Percentiles rank a stretch among this genome's conserved stretches.
phyloP scores from a whole-genome alignment of 2,113 vertebrate species.

The Elephantulus edwardii region DNA sequence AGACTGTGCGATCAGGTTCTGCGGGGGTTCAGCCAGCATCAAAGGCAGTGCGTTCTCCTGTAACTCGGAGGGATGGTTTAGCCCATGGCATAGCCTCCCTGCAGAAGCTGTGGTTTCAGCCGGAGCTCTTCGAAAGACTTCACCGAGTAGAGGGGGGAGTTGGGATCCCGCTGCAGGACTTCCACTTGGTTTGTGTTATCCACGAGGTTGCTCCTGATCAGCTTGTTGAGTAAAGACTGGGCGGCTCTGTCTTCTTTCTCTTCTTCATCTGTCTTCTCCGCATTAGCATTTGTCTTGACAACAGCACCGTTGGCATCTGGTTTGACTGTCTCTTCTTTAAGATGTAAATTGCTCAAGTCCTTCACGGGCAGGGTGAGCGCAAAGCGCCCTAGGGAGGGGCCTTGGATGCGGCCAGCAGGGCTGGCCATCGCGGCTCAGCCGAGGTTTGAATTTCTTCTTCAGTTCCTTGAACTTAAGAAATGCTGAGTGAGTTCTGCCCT shows the following conservation, averaged over 20 bases:
- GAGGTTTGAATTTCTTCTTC: no score
- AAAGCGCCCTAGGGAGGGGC: no score
- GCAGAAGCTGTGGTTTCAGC: slow-evolving; percentile 87
- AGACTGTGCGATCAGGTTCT: no score
- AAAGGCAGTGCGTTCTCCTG: slow-evolving; percentile 88
- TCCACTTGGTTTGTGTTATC: slow-evolving; percentile 76
- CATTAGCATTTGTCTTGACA: neutral
- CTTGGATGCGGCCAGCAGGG: no score
- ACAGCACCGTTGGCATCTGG: slow-evolving; percentile 83
- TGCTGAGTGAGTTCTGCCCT: no score
- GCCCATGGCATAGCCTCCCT: slow-evolving; percentile 87
- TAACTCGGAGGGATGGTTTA: slow-evolving; percentile 90
- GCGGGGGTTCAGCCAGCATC: slow-evolving; percentile 90
- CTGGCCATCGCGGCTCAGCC: no score
- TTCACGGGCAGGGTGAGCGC: no score
- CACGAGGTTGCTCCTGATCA: no score
- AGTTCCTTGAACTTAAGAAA: no score
- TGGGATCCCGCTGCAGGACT: slow-evolving; percentile 88
- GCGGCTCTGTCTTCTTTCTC: no score
- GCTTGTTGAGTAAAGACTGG: no score
- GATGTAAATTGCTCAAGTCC: slow-evolving; percentile 80
- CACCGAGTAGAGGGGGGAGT: slow-evolving; percentile 88
- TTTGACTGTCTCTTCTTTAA: slow-evolving; percentile 83
- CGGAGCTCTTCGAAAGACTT: slow-evolving; percentile 91
- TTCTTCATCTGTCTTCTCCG: no score